Evolutionary conservation across 2,113 vertebrate genomes (phyloP).

Genomic region (Stegostoma tigrinum): DNA sequence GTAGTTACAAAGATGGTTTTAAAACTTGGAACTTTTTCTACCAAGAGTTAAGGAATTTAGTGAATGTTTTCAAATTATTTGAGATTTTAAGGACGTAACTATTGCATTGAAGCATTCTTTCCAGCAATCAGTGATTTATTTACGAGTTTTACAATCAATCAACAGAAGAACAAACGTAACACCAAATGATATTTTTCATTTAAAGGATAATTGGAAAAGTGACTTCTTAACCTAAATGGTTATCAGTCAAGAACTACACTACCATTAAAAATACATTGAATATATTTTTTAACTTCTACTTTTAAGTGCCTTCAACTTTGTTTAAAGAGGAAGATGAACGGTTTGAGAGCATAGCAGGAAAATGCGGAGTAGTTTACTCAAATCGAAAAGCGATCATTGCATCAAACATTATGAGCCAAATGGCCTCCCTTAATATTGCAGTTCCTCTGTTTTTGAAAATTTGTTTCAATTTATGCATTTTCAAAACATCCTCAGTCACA

Average conservation of each 20-base stretch:
- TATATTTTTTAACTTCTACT: background rate
- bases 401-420: background rate
- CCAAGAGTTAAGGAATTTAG: background rate
- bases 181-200: background rate
- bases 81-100: background rate
- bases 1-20: background rate
- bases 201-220: background rate
- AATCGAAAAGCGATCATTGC: background rate
- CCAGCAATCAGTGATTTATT: background rate
- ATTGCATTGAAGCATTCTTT: background rate
- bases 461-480: background rate
- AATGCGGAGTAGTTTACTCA: background rate
- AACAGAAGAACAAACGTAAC: background rate
- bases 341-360: background rate
- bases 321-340: background rate
- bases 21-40: background rate
- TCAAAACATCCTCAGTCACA: too few relatives aligned
- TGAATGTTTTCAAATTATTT: background rate
- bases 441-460: background rate
- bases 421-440: background rate
- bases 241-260: background rate
- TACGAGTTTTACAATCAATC: background rate
- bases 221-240: background rate
- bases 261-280: background rate
- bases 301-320: background rate